Evolutionary conservation across 2,113 vertebrate genomes (phyloP).

Genomic region (Pollachius pollachius): DNA sequence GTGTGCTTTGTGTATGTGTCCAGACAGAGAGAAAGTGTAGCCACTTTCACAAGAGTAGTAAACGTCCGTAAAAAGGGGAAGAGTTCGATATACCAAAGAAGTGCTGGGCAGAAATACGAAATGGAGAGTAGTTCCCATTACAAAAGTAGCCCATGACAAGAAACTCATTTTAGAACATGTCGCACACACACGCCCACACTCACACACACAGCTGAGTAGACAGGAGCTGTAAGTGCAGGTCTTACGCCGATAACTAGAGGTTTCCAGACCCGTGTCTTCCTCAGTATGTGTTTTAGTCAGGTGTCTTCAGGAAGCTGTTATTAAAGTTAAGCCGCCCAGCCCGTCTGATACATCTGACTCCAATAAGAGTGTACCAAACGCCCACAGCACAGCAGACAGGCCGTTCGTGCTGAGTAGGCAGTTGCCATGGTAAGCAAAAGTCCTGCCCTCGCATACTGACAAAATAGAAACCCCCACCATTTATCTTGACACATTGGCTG

Average conservation of each 20-base stretch:
- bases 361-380: constrained; percentile 23
- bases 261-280: constrained; percentile 1
- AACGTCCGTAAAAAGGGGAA: background rate
- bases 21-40: background rate
- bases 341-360: constrained; percentile 30
- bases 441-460: constrained; percentile 9
- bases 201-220: background rate
- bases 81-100: too few species aligned
- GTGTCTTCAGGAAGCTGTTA: constrained; percentile 33
- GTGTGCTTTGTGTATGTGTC: constrained; percentile 31
- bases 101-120: too few species aligned
- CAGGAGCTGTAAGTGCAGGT: background rate
- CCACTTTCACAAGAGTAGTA: background rate
- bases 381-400: background rate
- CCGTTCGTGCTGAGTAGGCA: constrained; percentile 34
- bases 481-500: background rate
- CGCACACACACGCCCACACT: too few species aligned
- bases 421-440: constrained; percentile 17
- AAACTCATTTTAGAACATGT: too few species aligned
- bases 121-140: too few species aligned
- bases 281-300: constrained; percentile 20
- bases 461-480: constrained; percentile 21
- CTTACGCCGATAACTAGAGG: constrained; percentile 3
- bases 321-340: constrained; percentile 34
- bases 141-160: too few species aligned